Base-by-base conservation (phyloP, 2,113 vertebrate genomes). In the Ceyx margarethae region DNA sequence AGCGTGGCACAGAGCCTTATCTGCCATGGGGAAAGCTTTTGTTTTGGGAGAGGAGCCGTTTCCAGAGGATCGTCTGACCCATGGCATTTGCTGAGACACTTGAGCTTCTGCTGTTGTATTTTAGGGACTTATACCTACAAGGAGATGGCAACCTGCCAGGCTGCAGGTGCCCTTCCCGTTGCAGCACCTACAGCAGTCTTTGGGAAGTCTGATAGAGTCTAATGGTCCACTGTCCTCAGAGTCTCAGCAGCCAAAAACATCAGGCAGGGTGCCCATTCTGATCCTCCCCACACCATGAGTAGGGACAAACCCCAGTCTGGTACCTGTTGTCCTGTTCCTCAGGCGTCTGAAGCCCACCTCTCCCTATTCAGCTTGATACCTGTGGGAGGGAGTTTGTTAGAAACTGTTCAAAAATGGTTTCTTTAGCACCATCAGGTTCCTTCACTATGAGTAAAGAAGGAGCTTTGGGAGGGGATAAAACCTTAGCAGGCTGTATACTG, bases 231-330 rank as follows among this genome's bases (percentile, higher is more conserved):
- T 43, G 8, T 9, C 12, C 71, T 72, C 37, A 15, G 15, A 42
- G 6, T 13, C 19, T n/a, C 15, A 21, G 23, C 35, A 76, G n/a
- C 7, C 13, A 31, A 29, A n/a, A 40, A 33, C 11, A 42, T 7
- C 23, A 3, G 20, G 13, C 3, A 1, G 18, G 6, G 19, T 40
- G 25, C 25, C 18, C 0, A 0, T 68, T 80, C 35, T 56, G 12
- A 22, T 56, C 19, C 17, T 83, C 11, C 18, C 40, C 3, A 5
- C 1, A 4, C 28, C 3, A 19, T 11, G 5, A 6, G 3, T 10
- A 12, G 37, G 3, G 6, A 20, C 6, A 6, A 3, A 6, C 45
- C 11, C 42, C 25, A 50, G 16, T 37, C 42, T 29, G 67, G 25
- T 75, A 11, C 31, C 56, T 66, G 31, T 53, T 82, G 65, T 66